Evolutionary conservation across 2,113 vertebrate genomes (phyloP), one percentile per base, ranked within the genome.

Genomic region (Quiscalus mexicanus): DNA sequence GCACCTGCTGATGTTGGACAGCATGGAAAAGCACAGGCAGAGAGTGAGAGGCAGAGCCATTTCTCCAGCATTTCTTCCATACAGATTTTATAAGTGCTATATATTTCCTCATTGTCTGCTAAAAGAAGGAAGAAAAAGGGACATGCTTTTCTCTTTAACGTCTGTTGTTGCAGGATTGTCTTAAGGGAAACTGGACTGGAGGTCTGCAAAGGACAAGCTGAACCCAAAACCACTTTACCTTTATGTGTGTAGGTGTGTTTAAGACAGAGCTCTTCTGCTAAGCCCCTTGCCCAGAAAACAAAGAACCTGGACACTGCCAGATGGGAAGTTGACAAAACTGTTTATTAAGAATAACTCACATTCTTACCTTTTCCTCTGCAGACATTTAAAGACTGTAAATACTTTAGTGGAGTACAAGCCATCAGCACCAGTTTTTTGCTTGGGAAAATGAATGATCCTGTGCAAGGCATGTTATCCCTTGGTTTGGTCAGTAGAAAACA

Each of bases 231-330:
- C 5, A 2, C 23, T 74, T 62, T 23, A 55, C 37, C 56, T 68
- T 85, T 83, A 75, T 35, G 9, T 3, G 30, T 25, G 65, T 85
- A 93, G 88, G 76, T 49, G 81, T 89, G 73, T 87, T 94, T 81
- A 70, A 90, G 85, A 95, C 74, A 96, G 84, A 81, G 69, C 30
- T 52, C 92, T 89, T 91, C 84, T 88, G 82, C 91, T 91, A 69
- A 68, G 60, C 87, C 89, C 83, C 94, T 87, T 78, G 86, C 25
- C 90, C 94, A 83, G 71, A 53, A 93, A 89, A 96, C 47, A 83
- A 96, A 91, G 91, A 96, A 96, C 63, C 39, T 50, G 33, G 49
- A 41, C 13, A 5, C 49, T 8, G 79, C 76, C 7, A 23, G 92
- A 68, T 44, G 82, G 71, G 58, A 89, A 89, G 74, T 7, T 73